Conservation (phyloP, 2,888 invertebrate genomes). For the Hypena proboscidalis region DNA sequence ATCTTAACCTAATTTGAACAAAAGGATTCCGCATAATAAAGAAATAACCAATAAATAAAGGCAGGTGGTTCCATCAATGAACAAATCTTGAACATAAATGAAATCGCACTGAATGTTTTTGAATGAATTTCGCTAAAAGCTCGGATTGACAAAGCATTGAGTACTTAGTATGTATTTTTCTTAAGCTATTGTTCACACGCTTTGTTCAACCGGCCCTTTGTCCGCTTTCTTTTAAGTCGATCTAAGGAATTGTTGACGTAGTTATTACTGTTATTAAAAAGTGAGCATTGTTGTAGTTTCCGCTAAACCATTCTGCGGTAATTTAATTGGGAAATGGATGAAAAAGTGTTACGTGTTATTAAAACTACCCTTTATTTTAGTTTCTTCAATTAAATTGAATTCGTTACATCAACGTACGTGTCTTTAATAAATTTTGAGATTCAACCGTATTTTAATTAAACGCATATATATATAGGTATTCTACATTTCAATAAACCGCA, state of each 20-base stretch:
- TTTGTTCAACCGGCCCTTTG: conserved; percentile 56
- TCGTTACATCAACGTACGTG: conserved; percentile 10
- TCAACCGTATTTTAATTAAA: too few relatives aligned
- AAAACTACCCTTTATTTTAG: too few relatives aligned
- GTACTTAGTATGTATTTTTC: conserved; percentile 50
- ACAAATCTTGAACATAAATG: conserved; percentile 26
- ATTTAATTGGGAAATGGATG: conserved; percentile 7
- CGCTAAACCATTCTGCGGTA: conserved; percentile 14
- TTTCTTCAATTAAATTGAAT: neutral
- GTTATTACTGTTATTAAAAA: conserved; percentile 49
- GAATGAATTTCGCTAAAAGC: conserved; percentile 45
- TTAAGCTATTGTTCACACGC: conserved; percentile 55
- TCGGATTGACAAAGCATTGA: conserved; percentile 47
- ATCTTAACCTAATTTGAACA: too few relatives aligned
- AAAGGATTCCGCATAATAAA: too few relatives aligned
- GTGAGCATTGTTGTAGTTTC: conserved; percentile 31
- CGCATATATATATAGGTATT: conserved; percentile 39
- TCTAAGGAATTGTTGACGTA: conserved; percentile 49
- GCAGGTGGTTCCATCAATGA: conserved; percentile 11
- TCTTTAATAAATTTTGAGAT: conserved; percentile 25
- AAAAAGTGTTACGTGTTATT: too few relatives aligned
- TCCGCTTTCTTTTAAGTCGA: conserved; percentile 55
- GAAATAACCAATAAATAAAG: conserved; percentile 15
- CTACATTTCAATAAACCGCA: conserved; percentile 34
- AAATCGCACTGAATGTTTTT: conserved; percentile 33